Conservation (phyloP, 2,113 vertebrate species). For the Caloenas nicobarica region DNA sequence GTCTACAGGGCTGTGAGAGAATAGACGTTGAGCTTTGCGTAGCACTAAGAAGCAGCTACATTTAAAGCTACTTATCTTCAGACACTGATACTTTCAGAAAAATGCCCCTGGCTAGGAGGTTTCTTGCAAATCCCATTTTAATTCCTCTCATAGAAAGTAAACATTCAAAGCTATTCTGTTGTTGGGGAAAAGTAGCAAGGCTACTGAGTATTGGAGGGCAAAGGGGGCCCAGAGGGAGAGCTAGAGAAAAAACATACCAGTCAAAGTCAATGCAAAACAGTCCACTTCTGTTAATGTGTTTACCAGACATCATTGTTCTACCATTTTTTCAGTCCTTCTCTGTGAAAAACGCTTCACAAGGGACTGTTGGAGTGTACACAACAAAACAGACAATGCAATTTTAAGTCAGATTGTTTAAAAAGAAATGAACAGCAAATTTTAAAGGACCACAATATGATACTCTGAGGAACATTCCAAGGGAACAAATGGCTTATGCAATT, state of each 20-base stretch:
- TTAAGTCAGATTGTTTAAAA: conserved; percentile 23
- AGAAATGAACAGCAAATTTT: neutral
- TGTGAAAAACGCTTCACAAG: neutral
- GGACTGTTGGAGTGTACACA: neutral
- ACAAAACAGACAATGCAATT: neutral
- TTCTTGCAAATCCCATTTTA: neutral
- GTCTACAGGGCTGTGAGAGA: neutral
- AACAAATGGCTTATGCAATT: neutral
- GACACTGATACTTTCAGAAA: neutral
- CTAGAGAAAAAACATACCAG: neutral
- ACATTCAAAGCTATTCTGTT: neutral
- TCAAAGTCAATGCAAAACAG: neutral
- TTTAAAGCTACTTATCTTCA: neutral
- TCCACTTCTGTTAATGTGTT: neutral
- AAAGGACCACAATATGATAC: neutral
- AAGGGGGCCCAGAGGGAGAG: neutral
- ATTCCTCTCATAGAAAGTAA: neutral
- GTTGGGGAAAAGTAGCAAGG: neutral
- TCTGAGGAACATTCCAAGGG: neutral
- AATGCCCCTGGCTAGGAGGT: neutral
- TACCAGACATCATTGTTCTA: neutral
- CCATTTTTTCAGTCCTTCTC: neutral
- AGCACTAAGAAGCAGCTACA: neutral
- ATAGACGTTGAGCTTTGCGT: neutral
- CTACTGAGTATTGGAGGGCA: neutral